Evolutionary conservation across 2,888 invertebrate species (phyloP), one percentile per base, ranked within the genome.

Genomic region (Eudemis profundana): DNA sequence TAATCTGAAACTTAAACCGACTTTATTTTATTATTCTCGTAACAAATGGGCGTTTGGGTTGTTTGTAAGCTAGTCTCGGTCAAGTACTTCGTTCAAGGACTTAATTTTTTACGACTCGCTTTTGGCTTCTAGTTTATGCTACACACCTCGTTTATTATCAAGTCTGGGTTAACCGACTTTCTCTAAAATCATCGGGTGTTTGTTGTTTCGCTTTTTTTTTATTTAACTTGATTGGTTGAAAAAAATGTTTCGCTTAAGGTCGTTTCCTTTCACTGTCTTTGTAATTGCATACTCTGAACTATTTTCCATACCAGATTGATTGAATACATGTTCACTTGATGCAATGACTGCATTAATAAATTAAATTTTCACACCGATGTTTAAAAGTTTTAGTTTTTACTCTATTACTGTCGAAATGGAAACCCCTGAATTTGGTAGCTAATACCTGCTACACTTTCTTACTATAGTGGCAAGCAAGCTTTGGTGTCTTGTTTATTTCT

Each of bases 221-320:
- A 4, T 15, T 27, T 7, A 53, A 29, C 17, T 54, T 54, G 27
- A 27, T 27, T 15, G 12, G 15, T 17, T 10, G 8, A 29, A 27
- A 53, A 36, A 54, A 42, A 54, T 10, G 40, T 40, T 54, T 44
- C 19, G 29, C 38, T 29, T 42, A 56, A 56, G 44, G 42, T 44
- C 56, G 56, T 17, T 29, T 56, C 44, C 29, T 56, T 56, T 56
- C 44, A 44, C 56, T 56, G 29, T 44, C 12, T 17, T 27, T 42
- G n/a, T 17, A 27, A 56, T 44, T 56, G 7, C 3, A 10, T 19
- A 36, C 50, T 51, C 19, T 36, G 50, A 17, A 19, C 17, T 51
- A 36, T 51, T 51, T 51, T 36, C 19, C 36, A 51, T n/a, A 17
- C n/a, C n/a, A n/a, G 1, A 17, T 36, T 17, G n/a, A n/a, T 50